Percentiles rank a stretch among this genome's conserved stretches.
Conservation (phyloP, 1,140 invertebrate genomes). For the Varroa destructor region DNA sequence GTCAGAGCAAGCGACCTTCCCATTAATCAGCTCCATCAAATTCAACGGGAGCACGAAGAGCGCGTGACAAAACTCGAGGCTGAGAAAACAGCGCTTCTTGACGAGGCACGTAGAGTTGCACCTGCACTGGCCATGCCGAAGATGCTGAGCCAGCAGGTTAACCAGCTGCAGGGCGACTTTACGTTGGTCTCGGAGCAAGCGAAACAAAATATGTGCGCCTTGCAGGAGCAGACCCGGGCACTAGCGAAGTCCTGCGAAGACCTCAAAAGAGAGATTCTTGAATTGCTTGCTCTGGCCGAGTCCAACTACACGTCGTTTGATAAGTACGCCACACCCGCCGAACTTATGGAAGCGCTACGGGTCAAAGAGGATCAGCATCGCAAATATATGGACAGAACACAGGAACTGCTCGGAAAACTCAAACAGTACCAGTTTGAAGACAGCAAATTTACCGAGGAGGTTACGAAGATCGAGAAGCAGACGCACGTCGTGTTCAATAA, state of each 20-base stretch:
- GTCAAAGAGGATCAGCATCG: constrained; percentile 19
- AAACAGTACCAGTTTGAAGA: constrained; percentile 23
- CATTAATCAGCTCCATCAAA: constrained; percentile 4
- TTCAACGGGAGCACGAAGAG: constrained; percentile 19
- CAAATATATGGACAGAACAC: constrained; percentile 17
- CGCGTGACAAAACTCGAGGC: constrained; percentile 19
- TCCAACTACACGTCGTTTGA: constrained; percentile 23
- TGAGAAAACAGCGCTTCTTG: constrained; percentile 24
- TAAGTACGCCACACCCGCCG: constrained; percentile 14
- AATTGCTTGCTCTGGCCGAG: constrained; percentile 13
- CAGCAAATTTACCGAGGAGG: constrained; percentile 26
- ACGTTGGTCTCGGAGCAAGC: constrained; percentile 20
- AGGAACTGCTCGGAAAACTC: not conserved
- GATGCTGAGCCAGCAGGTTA: constrained; percentile 16
- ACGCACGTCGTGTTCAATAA: constrained; percentile 25
- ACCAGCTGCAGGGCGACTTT: constrained; percentile 26
- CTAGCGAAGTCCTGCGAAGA: constrained; percentile 20
- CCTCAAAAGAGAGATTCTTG: constrained; percentile 19
- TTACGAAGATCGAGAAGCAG: constrained; percentile 27
- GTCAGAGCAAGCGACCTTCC: constrained; percentile 27
- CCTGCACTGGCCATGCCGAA: constrained; percentile 19
- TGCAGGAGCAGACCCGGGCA: constrained; percentile 22
- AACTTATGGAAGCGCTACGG: constrained; percentile 23
- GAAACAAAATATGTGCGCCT: constrained; percentile 9
- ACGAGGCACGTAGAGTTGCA: constrained; percentile 24